Evolutionary conservation across 2,113 vertebrate genomes (phyloP), one percentile per base, ranked within the genome.

Genomic region (Amphiprion ocellaris): DNA sequence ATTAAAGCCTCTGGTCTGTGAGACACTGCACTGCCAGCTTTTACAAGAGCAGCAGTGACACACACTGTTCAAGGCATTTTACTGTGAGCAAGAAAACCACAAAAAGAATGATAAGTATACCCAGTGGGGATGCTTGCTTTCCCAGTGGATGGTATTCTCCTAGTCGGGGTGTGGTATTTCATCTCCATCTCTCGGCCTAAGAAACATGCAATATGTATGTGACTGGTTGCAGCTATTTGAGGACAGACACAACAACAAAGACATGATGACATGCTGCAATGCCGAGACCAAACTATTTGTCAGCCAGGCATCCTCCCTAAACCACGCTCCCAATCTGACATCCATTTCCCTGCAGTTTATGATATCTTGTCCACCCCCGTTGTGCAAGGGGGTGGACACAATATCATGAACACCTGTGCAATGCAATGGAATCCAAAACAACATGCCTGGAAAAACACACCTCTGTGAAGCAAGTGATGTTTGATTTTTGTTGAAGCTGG

Each of bases 1-100:
- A 89, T 89, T 77, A 86, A 89, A 88, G 69, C 83, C 85, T 82
- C 60, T 68, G 80, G 80, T 74, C 64, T 59, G 21, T 11, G 65
- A 85, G 64, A 26, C 6, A 63, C 64, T 28, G 77, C 49, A 75
- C 69, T 69, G 63, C 69, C 79, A 77, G 79, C 47, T 74, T 90
- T 84, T 67, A 75, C 81, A 59, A 56, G 74, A 82, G 62, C 77
- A 82, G 74, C 82, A 72, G 83, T 76, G 83, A 82, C 83, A 75
- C 58, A 60, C 49, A 68, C 58, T 52, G 65, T 72, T 90, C 3
- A 1, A 82, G 81, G 63, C 69, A 15, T 76, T 78, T 87, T 64
- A 81, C 71, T 63, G 54, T 46, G 60, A 72, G 75, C 60, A 68
- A 68, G 63, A 61, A 80, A 75, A 70, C 17, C 47, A 69, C 39